These are phyloP conservation scores for Lasius platythorax DNA, from an alignment of 2,888 invertebrate species.

Conservation along the genomic window DNA sequence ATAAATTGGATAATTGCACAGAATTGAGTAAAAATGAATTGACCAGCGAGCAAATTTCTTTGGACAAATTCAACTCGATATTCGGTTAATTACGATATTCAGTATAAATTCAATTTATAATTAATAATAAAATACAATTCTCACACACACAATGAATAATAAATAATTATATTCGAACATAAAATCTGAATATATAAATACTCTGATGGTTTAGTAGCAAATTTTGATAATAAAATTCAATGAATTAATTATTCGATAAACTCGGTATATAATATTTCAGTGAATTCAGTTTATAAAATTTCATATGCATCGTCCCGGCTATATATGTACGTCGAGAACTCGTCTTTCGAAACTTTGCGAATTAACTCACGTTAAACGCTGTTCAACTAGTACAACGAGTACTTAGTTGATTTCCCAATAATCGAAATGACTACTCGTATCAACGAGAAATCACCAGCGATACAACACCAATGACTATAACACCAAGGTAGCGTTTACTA, in stretches of 20 bases:
- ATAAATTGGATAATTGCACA: constrained; percentile 25
- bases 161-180: neutral
- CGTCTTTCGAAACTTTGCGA: neutral
- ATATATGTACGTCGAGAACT: neutral
- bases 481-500: constrained; percentile 50
- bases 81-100: neutral
- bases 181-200: neutral
- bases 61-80: neutral
- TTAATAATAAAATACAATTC: constrained; percentile 7
- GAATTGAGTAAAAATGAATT: neutral
- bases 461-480: constrained; percentile 58
- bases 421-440: constrained; percentile 43
- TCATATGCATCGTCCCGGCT: neutral
- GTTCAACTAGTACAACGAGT: constrained; percentile 12
- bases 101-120: neutral
- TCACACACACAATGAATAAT: neutral
- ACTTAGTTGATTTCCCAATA: constrained; percentile 44
- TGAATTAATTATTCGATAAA: neutral
- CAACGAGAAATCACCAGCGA: constrained; percentile 56
- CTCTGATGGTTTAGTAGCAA: neutral
- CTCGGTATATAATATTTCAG: neutral
- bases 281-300: constrained; percentile 2
- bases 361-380: constrained; percentile 3
- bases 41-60: neutral
- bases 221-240: constrained; percentile 25